Conservation (phyloP, 2,113 vertebrate species). For the Anarrhichthys ocellatus region DNA sequence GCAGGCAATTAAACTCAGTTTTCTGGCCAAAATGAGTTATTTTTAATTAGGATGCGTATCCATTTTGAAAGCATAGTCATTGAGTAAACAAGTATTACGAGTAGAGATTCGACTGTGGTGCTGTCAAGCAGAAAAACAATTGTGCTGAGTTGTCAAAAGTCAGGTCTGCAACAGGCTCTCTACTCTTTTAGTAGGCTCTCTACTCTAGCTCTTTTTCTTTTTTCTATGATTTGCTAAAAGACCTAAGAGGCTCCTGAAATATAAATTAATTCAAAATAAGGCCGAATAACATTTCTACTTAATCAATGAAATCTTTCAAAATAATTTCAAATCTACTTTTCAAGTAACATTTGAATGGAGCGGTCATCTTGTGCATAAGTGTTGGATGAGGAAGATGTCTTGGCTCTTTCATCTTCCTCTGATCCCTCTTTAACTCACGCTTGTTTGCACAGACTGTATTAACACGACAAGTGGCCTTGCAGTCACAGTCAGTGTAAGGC, state of each 20-base stretch:
- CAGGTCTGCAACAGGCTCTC: not conserved
- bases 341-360: not conserved
- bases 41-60: not conserved
- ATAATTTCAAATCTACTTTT: not conserved
- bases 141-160: not conserved
- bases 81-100: not conserved
- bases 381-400: constrained; percentile 1
- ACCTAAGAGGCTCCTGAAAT: not conserved
- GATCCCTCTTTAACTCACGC: constrained; percentile 21
- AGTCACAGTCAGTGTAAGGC: not conserved
- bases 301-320: not conserved
- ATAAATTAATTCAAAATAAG: not conserved
- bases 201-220: not conserved
- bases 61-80: not conserved
- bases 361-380: not conserved
- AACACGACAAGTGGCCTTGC: not conserved
- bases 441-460: not conserved
- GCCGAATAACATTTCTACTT: too few species aligned
- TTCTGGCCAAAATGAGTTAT: not conserved
- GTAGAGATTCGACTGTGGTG: not conserved
- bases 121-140: not conserved
- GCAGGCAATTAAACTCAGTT: not conserved
- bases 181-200: too few species aligned
- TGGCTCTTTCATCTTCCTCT: constrained; percentile 21
- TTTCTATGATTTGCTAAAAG: not conserved